phyloP scores from a whole-genome alignment of 2,113 vertebrate genomes.

The Helogale parvula region DNA sequence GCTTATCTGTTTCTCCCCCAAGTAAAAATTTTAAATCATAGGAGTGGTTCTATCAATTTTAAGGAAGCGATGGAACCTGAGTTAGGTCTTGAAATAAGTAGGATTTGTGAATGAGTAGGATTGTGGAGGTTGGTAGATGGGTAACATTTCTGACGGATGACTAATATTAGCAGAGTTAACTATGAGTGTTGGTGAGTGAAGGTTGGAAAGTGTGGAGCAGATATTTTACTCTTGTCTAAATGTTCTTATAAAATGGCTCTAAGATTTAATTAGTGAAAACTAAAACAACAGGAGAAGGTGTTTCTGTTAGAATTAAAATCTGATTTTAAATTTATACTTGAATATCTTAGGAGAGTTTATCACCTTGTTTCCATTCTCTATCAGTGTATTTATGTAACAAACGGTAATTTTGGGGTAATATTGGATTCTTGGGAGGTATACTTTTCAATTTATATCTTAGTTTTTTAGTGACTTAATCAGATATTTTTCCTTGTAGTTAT shows the following conservation, averaged over 20 bases:
- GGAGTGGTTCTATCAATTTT: background rate
- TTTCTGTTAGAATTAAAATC: constrained; percentile 15
- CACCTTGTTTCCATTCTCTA: background rate
- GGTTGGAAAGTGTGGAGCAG: background rate
- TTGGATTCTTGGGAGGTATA: constrained; percentile 18
- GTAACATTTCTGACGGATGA: background rate
- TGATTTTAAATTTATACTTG: constrained; percentile 41
- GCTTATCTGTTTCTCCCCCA: background rate
- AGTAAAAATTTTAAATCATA: constrained; percentile 7
- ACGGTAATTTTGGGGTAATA: background rate
- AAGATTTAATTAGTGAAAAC: constrained; percentile 31
- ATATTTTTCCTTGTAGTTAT: background rate
- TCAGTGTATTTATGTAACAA: constrained; percentile 45
- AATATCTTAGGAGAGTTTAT: constrained; percentile 8
- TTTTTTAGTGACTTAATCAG: background rate
- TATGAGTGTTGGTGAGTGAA: background rate
- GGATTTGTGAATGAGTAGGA: background rate
- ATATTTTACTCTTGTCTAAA: background rate
- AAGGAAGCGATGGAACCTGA: background rate
- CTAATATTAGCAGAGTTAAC: background rate
- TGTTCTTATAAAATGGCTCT: constrained; percentile 29
- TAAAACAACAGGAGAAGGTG: background rate
- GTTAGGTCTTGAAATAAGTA: background rate
- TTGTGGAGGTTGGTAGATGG: background rate
- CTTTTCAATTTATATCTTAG: background rate